These are phyloP conservation scores for Pterostichus madidus DNA, from an alignment of 2,888 invertebrate genomes.

Conservation along the genomic window DNA sequence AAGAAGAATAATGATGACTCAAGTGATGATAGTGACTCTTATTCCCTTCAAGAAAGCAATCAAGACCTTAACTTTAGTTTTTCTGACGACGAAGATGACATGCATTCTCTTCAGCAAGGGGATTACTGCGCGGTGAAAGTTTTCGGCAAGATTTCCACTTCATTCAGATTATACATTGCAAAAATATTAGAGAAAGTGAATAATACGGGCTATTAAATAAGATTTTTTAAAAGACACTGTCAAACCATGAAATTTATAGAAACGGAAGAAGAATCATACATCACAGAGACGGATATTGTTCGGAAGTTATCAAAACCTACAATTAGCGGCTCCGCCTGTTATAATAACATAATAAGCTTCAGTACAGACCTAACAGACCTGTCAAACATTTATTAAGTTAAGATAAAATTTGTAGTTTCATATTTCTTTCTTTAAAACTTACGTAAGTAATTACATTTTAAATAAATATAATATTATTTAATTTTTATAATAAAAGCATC, in stretches of 20 bases:
- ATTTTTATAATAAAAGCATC: conserved; percentile 24
- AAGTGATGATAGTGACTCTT: conserved; percentile 44
- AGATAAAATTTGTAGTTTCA: conserved; percentile 11
- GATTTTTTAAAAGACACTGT: conserved; percentile 43
- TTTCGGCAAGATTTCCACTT: conserved; percentile 20
- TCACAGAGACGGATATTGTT: conserved; percentile 38
- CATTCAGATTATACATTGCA: conserved; percentile 20
- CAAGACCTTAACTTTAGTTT: conserved; percentile 31
- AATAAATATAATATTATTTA: conserved; percentile 36
- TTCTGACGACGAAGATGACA: conserved; percentile 41
- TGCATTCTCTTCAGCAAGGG: conserved; percentile 27
- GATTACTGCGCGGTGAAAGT: conserved; percentile 31
- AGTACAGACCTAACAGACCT: conserved; percentile 44
- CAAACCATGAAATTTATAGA: conserved; percentile 50
- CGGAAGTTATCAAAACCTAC: conserved; percentile 54
- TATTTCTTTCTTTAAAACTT: conserved; percentile 25
- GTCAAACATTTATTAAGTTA: conserved; percentile 32
- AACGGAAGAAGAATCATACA: conserved; percentile 41
- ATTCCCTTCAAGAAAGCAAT: conserved; percentile 54
- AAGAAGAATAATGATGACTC: conserved; percentile 30
- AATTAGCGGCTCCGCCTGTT: conserved; percentile 34
- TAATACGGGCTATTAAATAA: conserved; percentile 34
- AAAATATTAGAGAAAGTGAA: conserved; percentile 34
- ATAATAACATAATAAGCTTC: conserved; percentile 48
- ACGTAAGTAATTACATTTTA: conserved; percentile 17